A percentile compares a stretch with the other conserved stretches of the same genome.
Conservation (phyloP, 2,797 vertebrate genomes). For the Sebastes hopkinsi region DNA sequence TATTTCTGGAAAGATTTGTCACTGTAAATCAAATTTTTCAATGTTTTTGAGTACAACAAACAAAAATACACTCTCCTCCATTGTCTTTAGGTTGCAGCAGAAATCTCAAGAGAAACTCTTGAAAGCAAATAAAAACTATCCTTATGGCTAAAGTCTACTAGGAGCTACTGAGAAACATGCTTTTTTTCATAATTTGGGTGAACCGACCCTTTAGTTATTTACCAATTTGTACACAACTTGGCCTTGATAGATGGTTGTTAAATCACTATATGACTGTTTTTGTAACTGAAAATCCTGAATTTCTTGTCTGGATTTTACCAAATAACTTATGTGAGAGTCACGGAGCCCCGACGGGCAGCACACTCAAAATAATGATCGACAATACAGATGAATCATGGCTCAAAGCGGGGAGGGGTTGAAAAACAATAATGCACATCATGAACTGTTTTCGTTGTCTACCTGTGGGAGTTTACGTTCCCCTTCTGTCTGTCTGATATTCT, state of each 20-base stretch:
- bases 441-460: constrained; percentile 18
- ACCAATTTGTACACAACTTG: constrained; percentile 44
- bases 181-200: constrained; percentile 3
- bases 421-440: background rate
- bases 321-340: constrained; percentile 16
- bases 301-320: constrained; percentile 32
- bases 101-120: constrained; percentile 2
- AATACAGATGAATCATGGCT: background rate
- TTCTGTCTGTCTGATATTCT: constrained; percentile 43
- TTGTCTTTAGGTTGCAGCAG: background rate
- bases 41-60: background rate
- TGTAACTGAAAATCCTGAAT: constrained; percentile 36
- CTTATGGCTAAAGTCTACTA: background rate
- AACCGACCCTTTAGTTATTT: constrained; percentile 34
- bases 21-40: background rate
- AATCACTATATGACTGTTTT: constrained; percentile 43
- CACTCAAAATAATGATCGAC: background rate
- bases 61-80: background rate
- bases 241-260: constrained; percentile 46
- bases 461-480: constrained; percentile 7
- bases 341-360: background rate
- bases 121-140: background rate
- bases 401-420: background rate
- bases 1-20: background rate
- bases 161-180: background rate